These are phyloP conservation scores for Conopomorpha cramerella DNA, from an alignment of 1,140 invertebrate genomes.

Conservation along the genomic window DNA sequence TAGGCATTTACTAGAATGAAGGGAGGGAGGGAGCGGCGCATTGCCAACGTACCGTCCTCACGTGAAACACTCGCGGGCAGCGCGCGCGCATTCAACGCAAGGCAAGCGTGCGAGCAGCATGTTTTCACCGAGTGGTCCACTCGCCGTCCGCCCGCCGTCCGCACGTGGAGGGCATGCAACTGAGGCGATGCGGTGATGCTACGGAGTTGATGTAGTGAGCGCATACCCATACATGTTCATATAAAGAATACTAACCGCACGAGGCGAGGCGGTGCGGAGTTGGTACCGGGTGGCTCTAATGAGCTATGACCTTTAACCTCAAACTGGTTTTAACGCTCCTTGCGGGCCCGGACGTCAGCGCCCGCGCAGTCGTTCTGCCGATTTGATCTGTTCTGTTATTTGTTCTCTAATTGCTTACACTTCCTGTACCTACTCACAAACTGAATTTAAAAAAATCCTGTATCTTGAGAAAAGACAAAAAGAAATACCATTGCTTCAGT, in stretches of 20 bases:
- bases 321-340: no score
- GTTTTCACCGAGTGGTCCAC: not conserved
- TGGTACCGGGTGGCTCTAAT: not conserved
- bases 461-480: no score
- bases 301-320: not conserved
- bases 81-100: not conserved
- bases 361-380: no score
- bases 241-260: not conserved
- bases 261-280: not conserved
- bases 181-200: not conserved
- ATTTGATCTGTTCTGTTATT: no score
- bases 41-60: not conserved
- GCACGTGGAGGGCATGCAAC: not conserved
- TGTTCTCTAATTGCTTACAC: no score
- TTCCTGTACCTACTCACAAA: no score
- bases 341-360: no score
- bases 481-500: no score
- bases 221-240: not conserved
- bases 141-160: not conserved
- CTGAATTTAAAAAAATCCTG: no score
- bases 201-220: not conserved
- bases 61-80: not conserved
- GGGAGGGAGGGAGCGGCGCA: no score
- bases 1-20: no score
- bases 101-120: not conserved